phyloP scores from a whole-genome alignment of 2,888 invertebrate genomes.

The Caenorhabditis uteleia region DNA sequence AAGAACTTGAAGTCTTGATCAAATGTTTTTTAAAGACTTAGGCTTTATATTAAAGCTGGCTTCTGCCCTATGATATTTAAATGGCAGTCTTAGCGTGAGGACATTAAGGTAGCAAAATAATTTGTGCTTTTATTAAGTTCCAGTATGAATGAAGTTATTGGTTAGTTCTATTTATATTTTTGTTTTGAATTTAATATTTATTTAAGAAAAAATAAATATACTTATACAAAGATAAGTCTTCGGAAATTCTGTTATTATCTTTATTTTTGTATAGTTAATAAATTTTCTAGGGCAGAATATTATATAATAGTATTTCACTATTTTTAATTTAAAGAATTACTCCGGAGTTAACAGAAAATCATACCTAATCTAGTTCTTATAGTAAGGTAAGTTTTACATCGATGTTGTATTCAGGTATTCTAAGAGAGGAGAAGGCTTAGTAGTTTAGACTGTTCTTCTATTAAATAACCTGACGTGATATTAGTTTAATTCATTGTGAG shows the following conservation, averaged over 20 bases:
- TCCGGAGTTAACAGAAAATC: slow-evolving; percentile 66
- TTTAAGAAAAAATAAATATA: slow-evolving; percentile 55
- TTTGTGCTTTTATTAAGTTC: slow-evolving; percentile 82
- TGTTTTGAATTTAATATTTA: slow-evolving; percentile 51
- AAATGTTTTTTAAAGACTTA: slow-evolving; percentile 61
- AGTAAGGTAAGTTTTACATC: slow-evolving; percentile 60
- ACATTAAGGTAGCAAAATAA: slow-evolving; percentile 84
- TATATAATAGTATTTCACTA: slow-evolving; percentile 58
- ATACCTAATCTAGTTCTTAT: slow-evolving; percentile 60
- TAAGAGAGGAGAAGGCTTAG: slow-evolving; percentile 53
- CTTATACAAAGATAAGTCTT: slow-evolving; percentile 61
- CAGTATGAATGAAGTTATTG: slow-evolving; percentile 77
- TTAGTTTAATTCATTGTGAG: slow-evolving; percentile 63
- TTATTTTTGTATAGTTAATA: slow-evolving; percentile 28
- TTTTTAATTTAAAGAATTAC: slow-evolving; percentile 58
- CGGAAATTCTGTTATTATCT: slow-evolving; percentile 56
- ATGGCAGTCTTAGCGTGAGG: slow-evolving; percentile 82
- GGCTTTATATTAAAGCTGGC: slow-evolving; percentile 76
- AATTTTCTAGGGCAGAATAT: slow-evolving; percentile 61
- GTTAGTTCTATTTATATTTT: slow-evolving; percentile 54
- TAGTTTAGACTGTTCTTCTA: slow-evolving; percentile 61
- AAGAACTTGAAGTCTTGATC: slow-evolving; percentile 69
- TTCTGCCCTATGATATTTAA: slow-evolving; percentile 81
- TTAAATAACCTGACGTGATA: slow-evolving; percentile 60
- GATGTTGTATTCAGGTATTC: slow-evolving; percentile 58